Evolutionary conservation across 2,113 vertebrate genomes (phyloP), one percentile per base, ranked within the genome.

Genomic region (Megatriorchis doriae): DNA sequence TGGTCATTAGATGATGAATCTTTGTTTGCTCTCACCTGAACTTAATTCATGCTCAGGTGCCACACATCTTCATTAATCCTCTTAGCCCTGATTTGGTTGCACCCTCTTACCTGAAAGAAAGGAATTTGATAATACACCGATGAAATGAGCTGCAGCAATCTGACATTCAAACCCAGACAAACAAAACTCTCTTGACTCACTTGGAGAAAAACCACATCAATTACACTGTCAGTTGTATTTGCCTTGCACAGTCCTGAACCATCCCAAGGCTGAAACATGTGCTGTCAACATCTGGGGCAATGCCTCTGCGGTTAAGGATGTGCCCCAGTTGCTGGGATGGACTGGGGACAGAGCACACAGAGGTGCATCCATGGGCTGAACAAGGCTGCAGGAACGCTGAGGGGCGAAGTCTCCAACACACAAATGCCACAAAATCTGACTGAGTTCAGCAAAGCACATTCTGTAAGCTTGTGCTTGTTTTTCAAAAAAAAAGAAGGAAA

Each of bases 41-140:
- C 29, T 92, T 45, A 55, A 79, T 79, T 95, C 78, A 95, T 73
- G 43, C 73, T 91, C 53, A 61, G 90, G 84, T 95, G 91, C 93
- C 82, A 71, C 92, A 81, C 72, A 81, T 96, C 67, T 92, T 50
- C 88, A 72, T 79, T 97, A 96, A 97, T 97, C 95, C 96, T 84
- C 94, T 97, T 93, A 94, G 61, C 36, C 1, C 3, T 53, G 45
- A 58, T 87, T 94, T 70, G 81, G 58, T 79, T 97, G 94, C 91
- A 88, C 86, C 93, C 87, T 77, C 29, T 97, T 93, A 70, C 84
- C 87, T 93, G 93, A 58, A 94, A 93, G 91, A 91, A 91, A 96
- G 88, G 96, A 96, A 96, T 96, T 88, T 90, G 84, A 87, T 73
- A 93, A 94, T 32, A 84, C 83, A 38, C 52, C 0, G 1, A 73